Conservation (phyloP, 2,888 invertebrate species). For the Mactromeris polynyma region DNA sequence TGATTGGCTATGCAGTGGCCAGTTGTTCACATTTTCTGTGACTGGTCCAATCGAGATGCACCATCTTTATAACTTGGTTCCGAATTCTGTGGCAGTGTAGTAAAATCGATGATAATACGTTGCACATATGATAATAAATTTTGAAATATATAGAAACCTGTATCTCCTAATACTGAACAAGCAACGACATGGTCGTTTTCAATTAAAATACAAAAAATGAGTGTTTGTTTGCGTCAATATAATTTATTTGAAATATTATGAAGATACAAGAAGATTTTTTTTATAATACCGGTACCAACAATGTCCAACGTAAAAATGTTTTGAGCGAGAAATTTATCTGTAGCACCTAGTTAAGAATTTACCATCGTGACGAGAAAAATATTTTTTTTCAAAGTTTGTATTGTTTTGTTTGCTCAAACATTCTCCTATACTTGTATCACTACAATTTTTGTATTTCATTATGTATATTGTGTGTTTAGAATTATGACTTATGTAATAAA, state of each 20-base stretch:
- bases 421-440: not conserved
- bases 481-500: constrained; percentile 11
- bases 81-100: no score
- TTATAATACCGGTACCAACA: not conserved
- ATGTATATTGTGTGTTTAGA: constrained; percentile 10
- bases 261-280: not conserved
- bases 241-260: no score
- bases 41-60: not conserved
- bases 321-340: not conserved
- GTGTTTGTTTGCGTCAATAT: no score
- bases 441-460: not conserved
- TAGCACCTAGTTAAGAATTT: not conserved
- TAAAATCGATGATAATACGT: no score
- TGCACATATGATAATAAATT: no score
- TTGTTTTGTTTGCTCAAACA: constrained; percentile 9
- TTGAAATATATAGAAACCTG: no score
- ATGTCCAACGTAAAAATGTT: not conserved
- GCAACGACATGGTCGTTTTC: no score
- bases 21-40: not conserved
- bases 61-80: not conserved
- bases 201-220: no score
- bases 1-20: not conserved
- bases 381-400: not conserved
- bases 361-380: not conserved
- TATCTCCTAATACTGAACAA: no score